Conservation (phyloP, 2,797 vertebrate genomes). For the Falco columbarius region DNA sequence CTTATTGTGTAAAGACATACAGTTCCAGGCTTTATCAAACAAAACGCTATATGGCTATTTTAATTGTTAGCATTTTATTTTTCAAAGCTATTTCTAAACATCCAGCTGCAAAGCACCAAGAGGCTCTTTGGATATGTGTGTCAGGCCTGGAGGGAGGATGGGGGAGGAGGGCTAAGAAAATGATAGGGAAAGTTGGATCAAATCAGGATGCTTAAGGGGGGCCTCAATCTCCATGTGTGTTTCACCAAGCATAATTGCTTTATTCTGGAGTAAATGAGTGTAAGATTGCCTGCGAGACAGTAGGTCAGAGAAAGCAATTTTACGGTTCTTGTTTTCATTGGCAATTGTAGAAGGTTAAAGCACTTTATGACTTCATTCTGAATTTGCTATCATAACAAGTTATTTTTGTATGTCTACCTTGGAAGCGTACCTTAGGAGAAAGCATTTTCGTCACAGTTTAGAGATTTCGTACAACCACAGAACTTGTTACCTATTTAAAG, state of each 20-base stretch:
- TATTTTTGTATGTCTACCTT: constrained; percentile 54
- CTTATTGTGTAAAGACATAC: constrained; percentile 56
- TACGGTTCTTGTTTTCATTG: constrained; percentile 76
- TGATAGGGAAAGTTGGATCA: background rate
- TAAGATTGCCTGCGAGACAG: constrained; percentile 57
- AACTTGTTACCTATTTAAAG: background rate
- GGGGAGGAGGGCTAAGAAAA: background rate
- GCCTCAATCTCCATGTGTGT: constrained; percentile 26
- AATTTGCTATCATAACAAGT: constrained; percentile 53
- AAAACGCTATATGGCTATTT: constrained; percentile 47
- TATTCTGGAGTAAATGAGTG: constrained; percentile 74
- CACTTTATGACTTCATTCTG: constrained; percentile 62
- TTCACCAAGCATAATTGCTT: constrained; percentile 73
- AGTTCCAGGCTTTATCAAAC: constrained; percentile 69
- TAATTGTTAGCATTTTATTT: constrained; percentile 54
- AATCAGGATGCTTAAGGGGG: background rate
- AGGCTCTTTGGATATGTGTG: background rate
- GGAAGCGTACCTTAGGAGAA: background rate
- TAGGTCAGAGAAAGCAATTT: constrained; percentile 68
- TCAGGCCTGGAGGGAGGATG: background rate
- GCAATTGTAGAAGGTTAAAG: constrained; percentile 71
- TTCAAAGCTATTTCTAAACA: background rate
- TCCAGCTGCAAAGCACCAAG: constrained; percentile 77
- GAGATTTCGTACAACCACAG: background rate
- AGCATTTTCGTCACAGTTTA: background rate